Evolutionary conservation across 1,140 invertebrate genomes (phyloP).

Genomic region (Pseudomyrmex dendroicus): DNA sequence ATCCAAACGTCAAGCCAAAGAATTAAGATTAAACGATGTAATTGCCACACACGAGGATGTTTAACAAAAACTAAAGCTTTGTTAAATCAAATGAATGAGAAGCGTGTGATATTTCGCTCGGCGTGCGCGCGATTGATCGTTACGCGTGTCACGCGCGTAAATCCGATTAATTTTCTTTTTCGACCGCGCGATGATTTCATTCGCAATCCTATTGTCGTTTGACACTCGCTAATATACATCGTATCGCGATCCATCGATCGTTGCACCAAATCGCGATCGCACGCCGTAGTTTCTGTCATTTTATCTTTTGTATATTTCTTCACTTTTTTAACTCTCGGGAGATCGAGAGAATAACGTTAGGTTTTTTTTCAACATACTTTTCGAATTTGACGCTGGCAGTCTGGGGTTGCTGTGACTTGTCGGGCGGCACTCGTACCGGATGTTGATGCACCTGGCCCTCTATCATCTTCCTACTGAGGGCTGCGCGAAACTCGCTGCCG

Average conservation of each 20-base stretch:
- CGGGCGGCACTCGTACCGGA: constrained; percentile 71
- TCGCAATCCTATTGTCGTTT: background rate
- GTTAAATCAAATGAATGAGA: constrained; percentile 19
- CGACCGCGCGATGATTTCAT: background rate
- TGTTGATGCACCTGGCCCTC: constrained; percentile 77
- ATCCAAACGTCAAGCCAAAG: background rate
- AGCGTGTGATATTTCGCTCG: too few species aligned
- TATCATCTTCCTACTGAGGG: constrained; percentile 80
- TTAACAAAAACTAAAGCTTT: background rate
- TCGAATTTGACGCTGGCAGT: constrained; percentile 73
- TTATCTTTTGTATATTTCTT: too few species aligned
- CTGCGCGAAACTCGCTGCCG: constrained; percentile 61
- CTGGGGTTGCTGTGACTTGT: constrained; percentile 62
- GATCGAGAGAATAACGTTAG: too few species aligned
- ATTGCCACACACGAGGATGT: too few species aligned
- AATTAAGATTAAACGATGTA: background rate
- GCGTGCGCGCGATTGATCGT: background rate
- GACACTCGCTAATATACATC: background rate
- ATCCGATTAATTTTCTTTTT: background rate
- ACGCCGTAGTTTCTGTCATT: too few species aligned
- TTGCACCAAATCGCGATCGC: background rate
- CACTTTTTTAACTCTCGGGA: too few species aligned
- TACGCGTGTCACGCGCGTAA: background rate
- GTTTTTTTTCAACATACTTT: constrained; percentile 67
- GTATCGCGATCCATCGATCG: background rate